Percentiles rank a stretch among this genome's conserved stretches.
Evolutionary conservation across 1,140 invertebrate species (phyloP).

Genomic region (Lepidurus packardi): DNA sequence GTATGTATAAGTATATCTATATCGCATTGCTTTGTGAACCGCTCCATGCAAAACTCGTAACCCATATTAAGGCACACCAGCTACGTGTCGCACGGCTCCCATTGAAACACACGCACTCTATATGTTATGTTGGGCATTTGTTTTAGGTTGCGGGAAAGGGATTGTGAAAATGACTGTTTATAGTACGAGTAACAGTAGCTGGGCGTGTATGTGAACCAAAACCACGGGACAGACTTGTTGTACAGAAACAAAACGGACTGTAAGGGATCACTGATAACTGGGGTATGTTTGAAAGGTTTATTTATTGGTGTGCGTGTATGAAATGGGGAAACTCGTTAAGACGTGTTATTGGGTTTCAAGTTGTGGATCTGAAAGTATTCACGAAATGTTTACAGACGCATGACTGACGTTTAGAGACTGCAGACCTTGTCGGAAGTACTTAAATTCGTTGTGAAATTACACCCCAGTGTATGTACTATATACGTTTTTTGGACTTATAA

Average conservation of each 20-base stretch:
- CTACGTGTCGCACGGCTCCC: conserved; percentile 17
- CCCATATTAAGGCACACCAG: conserved; percentile 2
- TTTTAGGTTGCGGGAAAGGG: conserved; percentile 3
- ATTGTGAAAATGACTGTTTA: conserved; percentile 19
- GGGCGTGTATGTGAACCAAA: background rate
- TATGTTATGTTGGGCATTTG: conserved; percentile 14
- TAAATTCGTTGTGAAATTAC: background rate
- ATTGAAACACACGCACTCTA: conserved; percentile 4
- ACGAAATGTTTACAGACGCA: background rate
- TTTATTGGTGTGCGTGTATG: conserved; percentile 5
- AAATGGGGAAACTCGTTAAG: background rate
- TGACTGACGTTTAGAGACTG: background rate
- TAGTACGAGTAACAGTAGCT: background rate
- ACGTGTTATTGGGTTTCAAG: background rate
- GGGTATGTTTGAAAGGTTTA: background rate
- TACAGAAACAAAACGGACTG: background rate
- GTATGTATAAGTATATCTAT: background rate
- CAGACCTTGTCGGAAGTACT: background rate
- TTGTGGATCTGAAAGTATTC: too few species aligned
- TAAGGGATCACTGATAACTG: background rate
- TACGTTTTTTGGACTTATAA: background rate
- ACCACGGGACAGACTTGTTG: background rate
- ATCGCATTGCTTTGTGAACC: background rate
- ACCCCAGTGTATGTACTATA: conserved; percentile 10
- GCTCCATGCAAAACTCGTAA: background rate